phyloP scores from a whole-genome alignment of 2,888 invertebrate genomes.

The Parnassius glacialis region DNA sequence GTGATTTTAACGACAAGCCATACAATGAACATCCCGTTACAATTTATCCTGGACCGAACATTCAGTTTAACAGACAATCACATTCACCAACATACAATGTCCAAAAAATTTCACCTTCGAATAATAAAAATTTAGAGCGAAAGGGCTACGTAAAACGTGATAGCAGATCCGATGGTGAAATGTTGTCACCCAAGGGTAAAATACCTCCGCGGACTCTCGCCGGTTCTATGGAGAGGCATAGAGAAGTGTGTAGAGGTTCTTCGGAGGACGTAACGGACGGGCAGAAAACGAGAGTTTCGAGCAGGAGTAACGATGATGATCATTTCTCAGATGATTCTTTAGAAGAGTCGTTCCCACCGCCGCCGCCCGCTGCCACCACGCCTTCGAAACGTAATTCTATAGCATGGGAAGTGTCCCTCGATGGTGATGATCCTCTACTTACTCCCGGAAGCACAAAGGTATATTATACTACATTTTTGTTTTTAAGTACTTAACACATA shows the following conservation, averaged over 20 bases:
- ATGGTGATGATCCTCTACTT: slow-evolving; percentile 84
- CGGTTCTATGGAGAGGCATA: slow-evolving; percentile 87
- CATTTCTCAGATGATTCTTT: slow-evolving; percentile 92
- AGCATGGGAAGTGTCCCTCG: slow-evolving; percentile 93
- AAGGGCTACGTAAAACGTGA: slow-evolving; percentile 61
- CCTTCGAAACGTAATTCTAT: slow-evolving; percentile 89
- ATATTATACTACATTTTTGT: slow-evolving; percentile 14
- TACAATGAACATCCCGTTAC: slow-evolving; percentile 84
- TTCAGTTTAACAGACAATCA: slow-evolving; percentile 59
- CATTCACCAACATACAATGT: slow-evolving; percentile 69
- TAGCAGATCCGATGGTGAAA: slow-evolving; percentile 66
- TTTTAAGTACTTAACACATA: too few species aligned
- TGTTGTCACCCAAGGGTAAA: slow-evolving; percentile 74
- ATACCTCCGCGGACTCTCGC: slow-evolving; percentile 86
- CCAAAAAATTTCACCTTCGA: slow-evolving; percentile 66
- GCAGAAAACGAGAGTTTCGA: slow-evolving; percentile 58
- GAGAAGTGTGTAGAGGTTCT: slow-evolving; percentile 87
- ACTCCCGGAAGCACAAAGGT: slow-evolving; percentile 87
- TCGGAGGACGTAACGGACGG: slow-evolving; percentile 70
- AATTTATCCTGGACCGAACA: slow-evolving; percentile 82
- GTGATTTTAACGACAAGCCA: slow-evolving; percentile 74
- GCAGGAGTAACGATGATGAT: slow-evolving; percentile 68
- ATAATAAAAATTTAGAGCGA: slow-evolving; percentile 61
- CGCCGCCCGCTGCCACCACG: slow-evolving; percentile 76
- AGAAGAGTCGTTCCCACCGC: slow-evolving; percentile 87